These are phyloP conservation scores for Coreius guichenoti DNA, from an alignment of 2,797 vertebrate species.

Conservation along the genomic window DNA sequence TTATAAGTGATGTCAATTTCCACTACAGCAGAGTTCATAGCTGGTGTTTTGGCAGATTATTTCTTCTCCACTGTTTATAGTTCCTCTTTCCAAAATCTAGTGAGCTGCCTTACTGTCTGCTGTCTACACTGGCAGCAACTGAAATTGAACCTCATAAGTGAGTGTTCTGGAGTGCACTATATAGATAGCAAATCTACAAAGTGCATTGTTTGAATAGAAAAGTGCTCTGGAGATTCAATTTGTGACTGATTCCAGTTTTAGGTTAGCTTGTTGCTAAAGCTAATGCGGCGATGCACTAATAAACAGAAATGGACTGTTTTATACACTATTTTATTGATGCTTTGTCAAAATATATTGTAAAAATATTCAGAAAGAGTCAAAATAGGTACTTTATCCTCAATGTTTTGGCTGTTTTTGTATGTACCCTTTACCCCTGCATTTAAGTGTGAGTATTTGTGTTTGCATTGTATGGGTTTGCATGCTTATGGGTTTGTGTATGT, in stretches of 20 bases:
- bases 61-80: slow-evolving; percentile 30
- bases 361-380: neutral
- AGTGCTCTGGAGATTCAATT: neutral
- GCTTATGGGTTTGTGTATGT: slow-evolving; percentile 6
- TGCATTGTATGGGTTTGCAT: neutral
- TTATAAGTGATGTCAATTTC: slow-evolving; percentile 40
- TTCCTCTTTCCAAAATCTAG: slow-evolving; percentile 6
- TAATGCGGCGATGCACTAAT: neutral
- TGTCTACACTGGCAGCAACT: slow-evolving; percentile 1
- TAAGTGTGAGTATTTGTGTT: neutral
- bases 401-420: neutral
- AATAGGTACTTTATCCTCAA: neutral
- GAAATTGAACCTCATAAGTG: neutral
- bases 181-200: neutral
- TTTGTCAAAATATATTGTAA: neutral
- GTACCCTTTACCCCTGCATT: neutral
- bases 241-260: neutral
- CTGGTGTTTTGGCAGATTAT: slow-evolving; percentile 47
- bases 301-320: neutral
- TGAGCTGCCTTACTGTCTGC: neutral
- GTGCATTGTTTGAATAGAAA: neutral
- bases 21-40: slow-evolving; percentile 17
- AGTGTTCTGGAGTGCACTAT: neutral
- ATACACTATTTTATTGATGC: neutral
- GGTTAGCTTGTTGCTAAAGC: slow-evolving; percentile 11